These are phyloP conservation scores for Zingel zingel DNA, from an alignment of 2,113 vertebrate species.

Conservation along the genomic window DNA sequence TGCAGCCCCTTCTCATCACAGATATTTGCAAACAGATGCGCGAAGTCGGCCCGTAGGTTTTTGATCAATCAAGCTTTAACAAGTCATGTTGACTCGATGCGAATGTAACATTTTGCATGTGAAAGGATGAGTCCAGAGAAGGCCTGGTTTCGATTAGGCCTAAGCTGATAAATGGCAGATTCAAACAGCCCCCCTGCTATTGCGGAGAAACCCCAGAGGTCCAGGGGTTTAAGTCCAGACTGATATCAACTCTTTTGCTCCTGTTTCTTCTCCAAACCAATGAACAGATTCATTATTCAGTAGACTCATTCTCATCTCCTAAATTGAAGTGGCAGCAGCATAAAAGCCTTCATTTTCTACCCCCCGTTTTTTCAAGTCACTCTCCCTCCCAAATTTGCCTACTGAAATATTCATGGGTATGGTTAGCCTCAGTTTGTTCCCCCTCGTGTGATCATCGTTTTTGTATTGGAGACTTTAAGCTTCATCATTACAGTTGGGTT, in stretches of 20 bases:
- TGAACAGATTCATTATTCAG: slow-evolving; percentile 87
- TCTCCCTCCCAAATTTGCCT: slow-evolving; percentile 57
- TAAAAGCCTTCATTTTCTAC: slow-evolving; percentile 61
- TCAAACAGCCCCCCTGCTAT: slow-evolving; percentile 79
- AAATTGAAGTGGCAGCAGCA: slow-evolving; percentile 84
- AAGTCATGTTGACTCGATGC: slow-evolving; percentile 87
- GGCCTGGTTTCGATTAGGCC: slow-evolving; percentile 84
- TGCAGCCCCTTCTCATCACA: slow-evolving; percentile 21
- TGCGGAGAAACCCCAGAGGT: slow-evolving; percentile 79
- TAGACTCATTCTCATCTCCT: slow-evolving; percentile 82
- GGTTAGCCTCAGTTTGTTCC: slow-evolving; percentile 29
- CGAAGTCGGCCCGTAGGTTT: slow-evolving; percentile 57
- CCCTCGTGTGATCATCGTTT: slow-evolving; percentile 2
- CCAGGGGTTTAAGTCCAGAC: slow-evolving; percentile 83
- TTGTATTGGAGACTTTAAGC: slow-evolving; percentile 20
- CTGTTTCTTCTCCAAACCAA: slow-evolving; percentile 79
- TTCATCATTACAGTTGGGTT: neutral
- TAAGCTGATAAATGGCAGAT: slow-evolving; percentile 88
- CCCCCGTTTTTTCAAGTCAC: slow-evolving; percentile 19
- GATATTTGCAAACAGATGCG: slow-evolving; percentile 90
- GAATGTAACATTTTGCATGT: slow-evolving; percentile 86
- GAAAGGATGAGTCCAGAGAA: slow-evolving; percentile 76
- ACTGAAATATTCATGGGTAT: slow-evolving; percentile 73
- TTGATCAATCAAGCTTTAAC: slow-evolving; percentile 89
- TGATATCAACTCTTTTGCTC: slow-evolving; percentile 82